Percentiles rank a stretch among this genome's conserved stretches.
These are phyloP conservation scores for human DNA, from an alignment of 2,113 vertebrate genomes.

Conservation along the genomic window DNA sequence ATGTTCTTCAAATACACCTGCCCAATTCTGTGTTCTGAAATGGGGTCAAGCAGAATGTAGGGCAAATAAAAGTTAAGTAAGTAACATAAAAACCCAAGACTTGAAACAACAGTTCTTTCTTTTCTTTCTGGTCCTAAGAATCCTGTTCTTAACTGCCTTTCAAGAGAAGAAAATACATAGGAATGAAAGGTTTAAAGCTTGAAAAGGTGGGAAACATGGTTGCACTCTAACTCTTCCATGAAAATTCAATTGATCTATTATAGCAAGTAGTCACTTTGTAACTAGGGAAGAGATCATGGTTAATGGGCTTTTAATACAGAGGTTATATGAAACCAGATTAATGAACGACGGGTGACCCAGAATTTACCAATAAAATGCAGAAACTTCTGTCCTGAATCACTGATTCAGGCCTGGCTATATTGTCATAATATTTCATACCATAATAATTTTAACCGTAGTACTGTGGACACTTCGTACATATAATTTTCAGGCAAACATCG, in stretches of 20 bases:
- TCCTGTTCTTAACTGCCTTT: not conserved
- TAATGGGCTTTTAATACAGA: slow-evolving; percentile 18
- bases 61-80: slow-evolving; percentile 16
- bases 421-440: not conserved
- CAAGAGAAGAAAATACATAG: not conserved
- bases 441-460: not conserved
- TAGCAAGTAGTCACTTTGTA: not conserved
- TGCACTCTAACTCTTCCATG: not conserved
- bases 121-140: not conserved
- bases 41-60: not conserved
- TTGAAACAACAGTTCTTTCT: not conserved
- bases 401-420: not conserved
- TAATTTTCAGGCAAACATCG: not conserved
- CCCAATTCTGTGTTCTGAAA: not conserved
- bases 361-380: slow-evolving; percentile 34
- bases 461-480: not conserved
- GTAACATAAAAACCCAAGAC: not conserved
- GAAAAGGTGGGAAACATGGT: not conserved
- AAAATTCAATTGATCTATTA: slow-evolving; percentile 16
- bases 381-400: not conserved
- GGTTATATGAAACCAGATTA: slow-evolving; percentile 20
- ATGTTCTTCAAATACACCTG: not conserved
- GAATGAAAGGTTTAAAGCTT: not conserved
- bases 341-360: not conserved
- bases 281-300: slow-evolving; percentile 11